A percentile compares a stretch with the other conserved stretches of the same genome.
Conservation (phyloP, 1,140 invertebrate species). For the Brachionus rubens region DNA sequence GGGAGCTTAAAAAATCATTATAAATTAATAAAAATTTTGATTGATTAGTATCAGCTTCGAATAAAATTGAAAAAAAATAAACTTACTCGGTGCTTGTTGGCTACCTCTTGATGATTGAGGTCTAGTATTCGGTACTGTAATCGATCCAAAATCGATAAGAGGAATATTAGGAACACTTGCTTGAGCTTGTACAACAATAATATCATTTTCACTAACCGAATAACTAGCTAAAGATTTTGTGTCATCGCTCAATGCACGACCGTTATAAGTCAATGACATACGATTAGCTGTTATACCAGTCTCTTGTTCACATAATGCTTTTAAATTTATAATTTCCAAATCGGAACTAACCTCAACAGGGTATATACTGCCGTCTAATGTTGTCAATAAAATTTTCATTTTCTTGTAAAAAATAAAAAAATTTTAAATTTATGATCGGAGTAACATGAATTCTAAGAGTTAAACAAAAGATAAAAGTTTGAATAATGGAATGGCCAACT, state of each 20-base stretch:
- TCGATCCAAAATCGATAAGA: constrained; percentile 35
- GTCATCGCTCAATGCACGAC: neutral
- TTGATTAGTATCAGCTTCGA: too few species aligned
- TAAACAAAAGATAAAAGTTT: too few species aligned
- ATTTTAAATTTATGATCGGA: too few species aligned
- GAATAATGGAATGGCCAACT: too few species aligned
- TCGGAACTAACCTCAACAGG: constrained; percentile 36
- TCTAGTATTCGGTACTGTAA: constrained; percentile 1
- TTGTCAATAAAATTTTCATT: constrained; percentile 45
- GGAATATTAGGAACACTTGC: neutral
- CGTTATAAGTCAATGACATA: constrained; percentile 9
- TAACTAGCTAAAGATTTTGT: neutral
- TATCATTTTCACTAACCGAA: constrained; percentile 24
- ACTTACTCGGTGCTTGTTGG: constrained; percentile 1
- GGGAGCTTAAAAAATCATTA: constrained; percentile 24
- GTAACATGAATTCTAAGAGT: too few species aligned
- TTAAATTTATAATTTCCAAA: constrained; percentile 38
- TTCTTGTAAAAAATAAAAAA: neutral
- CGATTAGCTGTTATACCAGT: neutral
- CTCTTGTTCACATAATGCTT: constrained; percentile 44
- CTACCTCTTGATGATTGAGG: neutral
- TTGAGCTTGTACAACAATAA: constrained; percentile 36
- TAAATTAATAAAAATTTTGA: neutral
- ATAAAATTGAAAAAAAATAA: too few species aligned
- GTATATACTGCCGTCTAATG: constrained; percentile 25